A percentile compares a stretch with the other conserved stretches of the same genome.
phyloP scores from a whole-genome alignment of 2,797 vertebrate species.

The Chromis chromis region DNA sequence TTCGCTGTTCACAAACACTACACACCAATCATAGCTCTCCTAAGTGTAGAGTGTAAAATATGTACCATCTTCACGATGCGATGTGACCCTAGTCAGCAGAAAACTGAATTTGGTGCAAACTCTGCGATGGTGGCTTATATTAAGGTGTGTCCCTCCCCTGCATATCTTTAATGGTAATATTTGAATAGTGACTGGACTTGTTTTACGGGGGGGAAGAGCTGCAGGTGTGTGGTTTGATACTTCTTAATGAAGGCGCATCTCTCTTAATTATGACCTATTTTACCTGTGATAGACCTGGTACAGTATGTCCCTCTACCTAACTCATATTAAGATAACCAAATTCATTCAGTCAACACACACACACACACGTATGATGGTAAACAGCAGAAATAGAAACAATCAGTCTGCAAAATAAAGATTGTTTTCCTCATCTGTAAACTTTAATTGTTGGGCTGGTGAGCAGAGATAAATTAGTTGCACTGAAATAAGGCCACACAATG shows the following conservation, averaged over 20 bases:
- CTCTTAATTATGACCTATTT: background rate
- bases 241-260: constrained; percentile 15
- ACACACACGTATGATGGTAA: background rate
- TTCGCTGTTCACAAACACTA: background rate
- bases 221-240: background rate
- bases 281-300: background rate
- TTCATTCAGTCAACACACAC: background rate
- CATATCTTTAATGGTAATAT: constrained; percentile 4
- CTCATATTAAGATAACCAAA: too few relatives aligned
- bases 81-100: background rate
- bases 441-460: constrained; percentile 59
- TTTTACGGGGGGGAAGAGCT: constrained; percentile 47
- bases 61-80: constrained; percentile 57
- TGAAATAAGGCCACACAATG: constrained; percentile 52
- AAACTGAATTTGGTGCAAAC: constrained; percentile 5
- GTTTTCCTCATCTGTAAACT: constrained; percentile 54
- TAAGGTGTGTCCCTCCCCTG: background rate
- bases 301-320: too few relatives aligned
- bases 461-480: constrained; percentile 47
- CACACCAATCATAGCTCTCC: background rate
- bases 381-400: constrained; percentile 7
- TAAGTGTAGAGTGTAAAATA: constrained; percentile 9
- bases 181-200: constrained; percentile 18
- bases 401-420: constrained; percentile 26
- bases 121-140: constrained; percentile 32